These are phyloP conservation scores for Enteromius viviparus DNA, from an alignment of 2,797 vertebrate species.

Conservation along the genomic window DNA sequence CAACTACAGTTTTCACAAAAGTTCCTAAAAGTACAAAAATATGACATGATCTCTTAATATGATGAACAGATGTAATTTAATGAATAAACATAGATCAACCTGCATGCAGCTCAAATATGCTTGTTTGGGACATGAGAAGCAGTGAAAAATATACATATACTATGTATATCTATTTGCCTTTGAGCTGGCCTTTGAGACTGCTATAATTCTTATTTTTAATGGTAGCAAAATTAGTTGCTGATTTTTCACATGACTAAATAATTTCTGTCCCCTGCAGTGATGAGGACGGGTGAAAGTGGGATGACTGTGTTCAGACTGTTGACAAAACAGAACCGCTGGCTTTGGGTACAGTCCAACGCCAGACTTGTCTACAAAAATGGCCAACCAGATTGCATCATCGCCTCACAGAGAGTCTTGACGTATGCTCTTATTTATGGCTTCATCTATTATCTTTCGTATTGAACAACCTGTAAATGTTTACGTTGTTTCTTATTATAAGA, in stretches of 20 bases:
- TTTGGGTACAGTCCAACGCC: slow-evolving; percentile 79
- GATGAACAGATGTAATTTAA: not conserved
- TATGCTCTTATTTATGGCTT: slow-evolving; percentile 49
- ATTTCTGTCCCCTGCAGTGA: slow-evolving; percentile 68
- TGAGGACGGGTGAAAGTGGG: slow-evolving; percentile 79
- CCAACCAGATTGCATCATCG: slow-evolving; percentile 76
- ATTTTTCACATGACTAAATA: not conserved
- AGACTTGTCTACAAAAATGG: slow-evolving; percentile 75
- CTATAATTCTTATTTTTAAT: not conserved
- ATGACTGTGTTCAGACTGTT: slow-evolving; percentile 77
- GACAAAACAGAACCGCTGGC: slow-evolving; percentile 70
- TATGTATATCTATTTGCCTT: not conserved
- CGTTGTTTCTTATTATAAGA: not conserved
- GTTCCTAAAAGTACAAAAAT: not conserved
- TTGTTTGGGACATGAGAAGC: not conserved
- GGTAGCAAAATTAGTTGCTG: not conserved
- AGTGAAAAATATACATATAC: not conserved
- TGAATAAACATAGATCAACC: not conserved
- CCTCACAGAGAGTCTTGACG: slow-evolving; percentile 76
- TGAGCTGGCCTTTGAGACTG: not conserved
- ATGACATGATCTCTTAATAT: not conserved
- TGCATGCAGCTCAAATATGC: not conserved
- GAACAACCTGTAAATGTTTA: not conserved
- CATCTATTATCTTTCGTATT: not conserved
- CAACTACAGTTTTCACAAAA: not conserved